Percentiles rank a stretch among this genome's conserved stretches.
Conservation (phyloP, 2,888 invertebrate genomes). For the Sesamia inferens region DNA sequence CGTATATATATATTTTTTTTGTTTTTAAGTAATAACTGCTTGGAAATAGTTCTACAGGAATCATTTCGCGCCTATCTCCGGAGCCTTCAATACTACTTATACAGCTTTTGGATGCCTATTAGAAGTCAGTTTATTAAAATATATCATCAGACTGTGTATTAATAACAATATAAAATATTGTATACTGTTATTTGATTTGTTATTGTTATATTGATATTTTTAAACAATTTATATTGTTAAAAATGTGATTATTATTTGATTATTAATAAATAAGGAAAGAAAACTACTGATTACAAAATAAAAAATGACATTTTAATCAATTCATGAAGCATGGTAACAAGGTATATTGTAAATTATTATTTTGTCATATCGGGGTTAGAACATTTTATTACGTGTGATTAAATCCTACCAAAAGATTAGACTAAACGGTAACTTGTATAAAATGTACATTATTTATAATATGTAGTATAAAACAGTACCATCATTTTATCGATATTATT, state of each 20-base stretch:
- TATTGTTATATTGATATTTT: constrained; percentile 1
- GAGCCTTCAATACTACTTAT: not conserved
- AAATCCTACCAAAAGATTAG: constrained; percentile 87
- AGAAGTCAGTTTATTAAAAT: constrained; percentile 21
- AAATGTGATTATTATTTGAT: constrained; percentile 3
- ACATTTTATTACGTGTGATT: constrained; percentile 86
- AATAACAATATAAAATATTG: not conserved
- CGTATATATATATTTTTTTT: too few species aligned
- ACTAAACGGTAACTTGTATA: constrained; percentile 90
- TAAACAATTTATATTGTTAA: not conserved
- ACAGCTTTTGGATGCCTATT: constrained; percentile 24
- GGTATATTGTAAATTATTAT: constrained; percentile 88
- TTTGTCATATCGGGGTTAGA: constrained; percentile 86
- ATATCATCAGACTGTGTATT: not conserved
- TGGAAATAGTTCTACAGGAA: not conserved
- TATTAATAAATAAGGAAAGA: constrained; percentile 59
- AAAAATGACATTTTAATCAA: constrained; percentile 89
- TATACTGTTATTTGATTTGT: not conserved
- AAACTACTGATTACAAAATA: constrained; percentile 86
- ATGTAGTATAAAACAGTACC: constrained; percentile 87
- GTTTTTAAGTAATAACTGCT: too few species aligned
- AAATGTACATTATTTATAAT: constrained; percentile 85
- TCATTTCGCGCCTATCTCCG: not conserved
- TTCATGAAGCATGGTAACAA: constrained; percentile 90
- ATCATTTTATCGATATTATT: constrained; percentile 75